These are phyloP conservation scores for Malaclemys terrapin DNA, from an alignment of 2,113 vertebrate genomes.

Conservation along the genomic window DNA sequence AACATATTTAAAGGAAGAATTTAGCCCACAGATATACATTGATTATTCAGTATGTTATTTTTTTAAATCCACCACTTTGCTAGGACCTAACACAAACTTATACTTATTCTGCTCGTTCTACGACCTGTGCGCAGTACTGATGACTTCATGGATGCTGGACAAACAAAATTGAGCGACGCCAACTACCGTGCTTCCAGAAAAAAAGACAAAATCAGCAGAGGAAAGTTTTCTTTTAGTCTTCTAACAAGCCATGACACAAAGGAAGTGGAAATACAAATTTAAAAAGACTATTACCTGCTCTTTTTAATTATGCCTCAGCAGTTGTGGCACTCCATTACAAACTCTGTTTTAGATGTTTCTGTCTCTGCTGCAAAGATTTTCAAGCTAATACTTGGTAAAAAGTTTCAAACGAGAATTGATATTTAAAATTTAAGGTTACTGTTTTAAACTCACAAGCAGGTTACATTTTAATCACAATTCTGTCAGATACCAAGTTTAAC, in stretches of 20 bases:
- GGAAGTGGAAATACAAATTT: background rate
- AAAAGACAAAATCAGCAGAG: background rate
- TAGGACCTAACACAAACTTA: background rate
- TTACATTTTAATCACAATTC: background rate
- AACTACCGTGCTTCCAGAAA: background rate
- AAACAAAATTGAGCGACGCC: background rate
- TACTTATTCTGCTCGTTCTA: background rate
- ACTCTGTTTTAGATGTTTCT: background rate
- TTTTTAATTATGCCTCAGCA: background rate
- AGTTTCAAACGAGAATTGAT: background rate
- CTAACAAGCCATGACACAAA: background rate
- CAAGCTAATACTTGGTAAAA: background rate
- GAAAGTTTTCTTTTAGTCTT: background rate
- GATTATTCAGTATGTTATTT: background rate
- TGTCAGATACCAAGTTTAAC: background rate
- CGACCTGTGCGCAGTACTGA: fast-evolving
- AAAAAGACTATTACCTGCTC: background rate
- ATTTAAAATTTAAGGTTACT: background rate
- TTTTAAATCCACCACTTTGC: background rate
- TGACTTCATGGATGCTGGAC: background rate
- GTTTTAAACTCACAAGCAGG: background rate
- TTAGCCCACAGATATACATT: background rate
- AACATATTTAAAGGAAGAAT: background rate
- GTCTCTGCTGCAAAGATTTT: background rate
- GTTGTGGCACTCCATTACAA: background rate